Conservation (phyloP, 2,113 vertebrate genomes). For the Tragulus kanchil region DNA sequence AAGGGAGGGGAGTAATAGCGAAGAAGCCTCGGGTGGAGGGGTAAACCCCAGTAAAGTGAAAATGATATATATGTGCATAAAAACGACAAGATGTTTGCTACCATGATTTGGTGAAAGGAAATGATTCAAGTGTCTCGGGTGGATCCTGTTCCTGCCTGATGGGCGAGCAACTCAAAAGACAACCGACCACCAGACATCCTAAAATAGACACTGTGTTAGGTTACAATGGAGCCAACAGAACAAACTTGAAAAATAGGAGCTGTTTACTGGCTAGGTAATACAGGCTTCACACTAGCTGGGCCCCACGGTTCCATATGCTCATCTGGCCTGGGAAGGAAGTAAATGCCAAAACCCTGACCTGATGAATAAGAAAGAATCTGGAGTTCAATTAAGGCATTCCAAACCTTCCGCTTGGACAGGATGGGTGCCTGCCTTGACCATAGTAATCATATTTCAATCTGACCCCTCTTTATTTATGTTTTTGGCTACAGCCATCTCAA, state of each 20-base stretch:
- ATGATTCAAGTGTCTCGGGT: constrained; percentile 72
- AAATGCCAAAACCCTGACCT: constrained; percentile 24
- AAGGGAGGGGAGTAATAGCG: not conserved
- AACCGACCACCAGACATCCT: constrained; percentile 47
- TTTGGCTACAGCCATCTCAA: constrained; percentile 20
- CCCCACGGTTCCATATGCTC: constrained; percentile 37
- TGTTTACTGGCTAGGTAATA: constrained; percentile 53
- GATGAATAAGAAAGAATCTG: not conserved
- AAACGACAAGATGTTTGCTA: constrained; percentile 68
- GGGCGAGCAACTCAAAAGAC: not conserved
- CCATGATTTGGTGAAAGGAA: constrained; percentile 62
- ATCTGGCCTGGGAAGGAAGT: constrained; percentile 44
- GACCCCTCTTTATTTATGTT: not conserved
- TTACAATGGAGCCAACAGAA: constrained; percentile 25
- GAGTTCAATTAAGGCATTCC: not conserved
- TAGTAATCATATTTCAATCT: not conserved
- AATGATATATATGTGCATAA: not conserved
- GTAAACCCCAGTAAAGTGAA: not conserved
- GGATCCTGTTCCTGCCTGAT: constrained; percentile 69
- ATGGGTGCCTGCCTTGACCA: not conserved
- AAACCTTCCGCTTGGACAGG: not conserved
- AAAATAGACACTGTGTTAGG: constrained; percentile 64
- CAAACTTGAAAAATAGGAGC: constrained; percentile 61
- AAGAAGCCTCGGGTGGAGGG: not conserved
- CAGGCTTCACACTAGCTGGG: not conserved